Evolutionary conservation across 2,888 invertebrate genomes (phyloP).

Genomic region (Apotomis turbidana): DNA sequence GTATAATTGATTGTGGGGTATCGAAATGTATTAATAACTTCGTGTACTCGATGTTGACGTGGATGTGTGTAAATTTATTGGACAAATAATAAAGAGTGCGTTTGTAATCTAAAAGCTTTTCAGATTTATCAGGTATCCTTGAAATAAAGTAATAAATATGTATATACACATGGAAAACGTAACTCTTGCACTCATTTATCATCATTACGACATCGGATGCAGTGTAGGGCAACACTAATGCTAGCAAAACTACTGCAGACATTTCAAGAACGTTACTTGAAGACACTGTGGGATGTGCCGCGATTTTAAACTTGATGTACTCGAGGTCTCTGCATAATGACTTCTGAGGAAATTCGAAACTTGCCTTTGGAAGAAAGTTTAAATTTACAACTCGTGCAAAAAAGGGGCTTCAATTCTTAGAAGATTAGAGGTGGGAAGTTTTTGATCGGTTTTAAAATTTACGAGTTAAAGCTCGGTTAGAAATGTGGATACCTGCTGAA

Average conservation of each 20-base stretch:
- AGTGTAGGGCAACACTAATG: slow-evolving; percentile 41
- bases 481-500: too few relatives aligned
- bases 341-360: slow-evolving; percentile 50
- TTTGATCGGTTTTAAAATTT: slow-evolving; percentile 13
- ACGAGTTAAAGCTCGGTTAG: neutral
- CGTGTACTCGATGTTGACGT: too few relatives aligned
- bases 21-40: too few relatives aligned
- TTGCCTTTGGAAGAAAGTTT: slow-evolving; percentile 30
- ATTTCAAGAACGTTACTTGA: slow-evolving; percentile 43
- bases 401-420: slow-evolving; percentile 24
- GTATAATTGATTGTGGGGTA: too few relatives aligned
- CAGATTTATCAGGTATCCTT: too few relatives aligned
- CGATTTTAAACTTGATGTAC: slow-evolving; percentile 52
- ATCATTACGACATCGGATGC: neutral
- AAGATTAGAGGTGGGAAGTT: slow-evolving; percentile 17
- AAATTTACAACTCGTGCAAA: slow-evolving; percentile 37
- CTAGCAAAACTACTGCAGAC: slow-evolving; percentile 44
- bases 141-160: too few relatives aligned
- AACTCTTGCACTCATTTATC: too few relatives aligned
- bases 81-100: too few relatives aligned
- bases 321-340: slow-evolving; percentile 55
- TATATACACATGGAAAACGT: too few relatives aligned
- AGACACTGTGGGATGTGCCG: slow-evolving; percentile 47
- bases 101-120: too few relatives aligned
- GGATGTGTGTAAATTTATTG: too few relatives aligned